Conservation (phyloP, 2,888 invertebrate species). For the Ypsolopha scabrella region DNA sequence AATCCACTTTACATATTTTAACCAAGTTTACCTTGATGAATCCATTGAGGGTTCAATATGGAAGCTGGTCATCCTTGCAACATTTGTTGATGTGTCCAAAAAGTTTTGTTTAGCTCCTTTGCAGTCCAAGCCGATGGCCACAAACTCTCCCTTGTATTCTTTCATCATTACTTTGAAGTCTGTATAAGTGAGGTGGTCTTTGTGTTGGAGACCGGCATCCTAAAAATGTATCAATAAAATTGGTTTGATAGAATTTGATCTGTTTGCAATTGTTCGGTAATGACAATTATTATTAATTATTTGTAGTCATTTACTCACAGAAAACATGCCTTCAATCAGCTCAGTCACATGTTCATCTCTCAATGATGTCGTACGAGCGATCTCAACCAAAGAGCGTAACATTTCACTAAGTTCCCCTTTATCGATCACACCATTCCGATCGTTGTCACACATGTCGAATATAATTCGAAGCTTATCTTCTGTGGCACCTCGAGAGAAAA, state of each 20-base stretch:
- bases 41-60: slow-evolving; percentile 87
- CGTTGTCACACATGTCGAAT: slow-evolving; percentile 98
- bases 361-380: slow-evolving; percentile 90
- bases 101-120: slow-evolving; percentile 97
- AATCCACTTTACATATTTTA: neutral
- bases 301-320: slow-evolving; percentile 49
- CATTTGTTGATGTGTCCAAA: slow-evolving; percentile 93
- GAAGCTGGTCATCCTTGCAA: slow-evolving; percentile 95
- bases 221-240: slow-evolving; percentile 26
- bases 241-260: neutral
- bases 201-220: slow-evolving; percentile 91
- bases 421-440: slow-evolving; percentile 93
- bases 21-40: slow-evolving; percentile 55
- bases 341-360: slow-evolving; percentile 93
- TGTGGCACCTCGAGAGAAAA: slow-evolving; percentile 92
- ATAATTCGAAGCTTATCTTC: slow-evolving; percentile 94
- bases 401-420: slow-evolving; percentile 94
- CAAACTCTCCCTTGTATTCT: slow-evolving; percentile 95
- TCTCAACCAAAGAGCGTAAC: slow-evolving; percentile 92
- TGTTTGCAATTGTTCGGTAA: neutral
- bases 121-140: slow-evolving; percentile 93
- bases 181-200: slow-evolving; percentile 89
- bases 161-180: slow-evolving; percentile 97
- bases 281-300: neutral
- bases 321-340: slow-evolving; percentile 94